Conservation (phyloP, 2,888 invertebrate species). For the Acronicta alni region DNA sequence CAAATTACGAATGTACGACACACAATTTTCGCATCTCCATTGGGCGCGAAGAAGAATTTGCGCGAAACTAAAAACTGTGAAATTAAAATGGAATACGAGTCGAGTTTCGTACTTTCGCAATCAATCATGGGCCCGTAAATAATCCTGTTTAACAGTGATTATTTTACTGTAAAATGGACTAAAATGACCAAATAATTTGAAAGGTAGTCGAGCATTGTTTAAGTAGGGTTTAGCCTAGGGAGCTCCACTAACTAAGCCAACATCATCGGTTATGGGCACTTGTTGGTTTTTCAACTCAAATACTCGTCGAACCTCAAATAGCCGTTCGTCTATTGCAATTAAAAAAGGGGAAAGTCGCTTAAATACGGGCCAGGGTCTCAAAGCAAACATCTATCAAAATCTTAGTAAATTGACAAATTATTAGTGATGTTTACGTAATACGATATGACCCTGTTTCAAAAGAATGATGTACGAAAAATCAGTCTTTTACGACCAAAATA, state of each 20-base stretch:
- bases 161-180: no score
- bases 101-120: constrained; percentile 6
- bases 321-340: no score
- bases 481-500: constrained; percentile 65
- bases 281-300: no score
- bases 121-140: background rate
- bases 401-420: constrained; percentile 52
- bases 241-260: no score
- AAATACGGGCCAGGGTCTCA: background rate
- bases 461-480: constrained; percentile 54
- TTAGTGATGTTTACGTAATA: constrained; percentile 52
- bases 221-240: no score
- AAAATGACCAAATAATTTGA: no score
- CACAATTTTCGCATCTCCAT: background rate
- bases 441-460: constrained; percentile 58
- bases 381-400: constrained; percentile 7
- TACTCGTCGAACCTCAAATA: no score
- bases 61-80: constrained; percentile 23
- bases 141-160: no score
- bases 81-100: background rate
- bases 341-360: no score
- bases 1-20: constrained; percentile 15
- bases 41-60: constrained; percentile 5
- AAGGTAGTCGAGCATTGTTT: no score
- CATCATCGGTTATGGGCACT: no score